A percentile compares a stretch with the other conserved stretches of the same genome.
Conservation (phyloP, 2,113 vertebrate species). For the Riparia riparia region DNA sequence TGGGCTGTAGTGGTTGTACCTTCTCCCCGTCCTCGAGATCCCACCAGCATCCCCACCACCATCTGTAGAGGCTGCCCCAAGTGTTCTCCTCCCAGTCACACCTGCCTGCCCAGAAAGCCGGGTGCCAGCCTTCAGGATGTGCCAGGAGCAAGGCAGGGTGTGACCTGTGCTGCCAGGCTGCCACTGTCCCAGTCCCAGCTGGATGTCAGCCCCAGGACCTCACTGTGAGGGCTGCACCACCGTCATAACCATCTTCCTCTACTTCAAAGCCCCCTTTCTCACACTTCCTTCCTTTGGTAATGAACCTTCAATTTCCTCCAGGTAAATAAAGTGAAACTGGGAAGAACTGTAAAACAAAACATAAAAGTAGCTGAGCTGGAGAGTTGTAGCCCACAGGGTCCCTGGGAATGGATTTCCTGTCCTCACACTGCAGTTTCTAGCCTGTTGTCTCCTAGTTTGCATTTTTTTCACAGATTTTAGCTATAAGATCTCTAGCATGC, state of each 20-base stretch:
- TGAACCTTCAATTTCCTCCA: constrained; percentile 22
- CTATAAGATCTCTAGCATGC: neutral
- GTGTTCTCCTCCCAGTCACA: fast-evolving
- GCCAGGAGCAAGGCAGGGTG: neutral
- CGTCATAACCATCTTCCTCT: neutral
- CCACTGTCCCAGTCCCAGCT: fast-evolving
- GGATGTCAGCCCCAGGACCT: neutral
- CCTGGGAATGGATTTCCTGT: neutral
- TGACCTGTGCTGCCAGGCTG: neutral
- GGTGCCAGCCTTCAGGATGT: neutral
- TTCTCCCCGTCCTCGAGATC: neutral
- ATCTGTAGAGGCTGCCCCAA: fast-evolving
- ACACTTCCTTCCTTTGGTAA: neutral
- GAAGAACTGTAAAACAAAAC: constrained; percentile 11
- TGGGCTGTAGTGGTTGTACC: fast-evolving
- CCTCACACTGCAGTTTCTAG: neutral
- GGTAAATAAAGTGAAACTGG: constrained; percentile 38
- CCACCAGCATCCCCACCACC: fast-evolving
- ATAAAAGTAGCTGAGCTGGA: neutral
- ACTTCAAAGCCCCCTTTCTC: neutral
- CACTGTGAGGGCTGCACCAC: neutral
- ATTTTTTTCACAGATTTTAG: neutral
- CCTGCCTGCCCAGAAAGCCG: fast-evolving
- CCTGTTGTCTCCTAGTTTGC: neutral
- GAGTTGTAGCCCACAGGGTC: neutral